A percentile compares a stretch with the other conserved stretches of the same genome.
phyloP scores from a whole-genome alignment of 2,797 vertebrate species.

The Crenichthys baileyi region DNA sequence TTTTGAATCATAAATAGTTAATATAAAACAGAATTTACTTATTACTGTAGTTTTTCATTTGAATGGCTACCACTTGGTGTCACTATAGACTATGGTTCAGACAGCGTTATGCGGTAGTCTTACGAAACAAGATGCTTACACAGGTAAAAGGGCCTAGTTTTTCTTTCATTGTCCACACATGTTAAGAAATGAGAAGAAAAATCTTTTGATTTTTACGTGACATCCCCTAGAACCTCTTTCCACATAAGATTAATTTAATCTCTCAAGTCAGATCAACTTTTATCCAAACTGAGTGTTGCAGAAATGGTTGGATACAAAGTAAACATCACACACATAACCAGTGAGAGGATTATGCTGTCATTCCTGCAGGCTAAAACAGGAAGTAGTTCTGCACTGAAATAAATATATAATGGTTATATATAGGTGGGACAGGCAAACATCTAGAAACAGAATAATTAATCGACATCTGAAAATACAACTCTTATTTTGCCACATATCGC shows the following conservation, averaged over 20 bases:
- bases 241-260: not conserved
- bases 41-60: not conserved
- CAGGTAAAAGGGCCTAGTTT: not conserved
- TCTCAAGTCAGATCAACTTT: not conserved
- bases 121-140: conserved; percentile 11
- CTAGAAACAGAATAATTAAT: not conserved
- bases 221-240: not conserved
- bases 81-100: not conserved
- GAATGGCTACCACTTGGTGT: conserved; percentile 1
- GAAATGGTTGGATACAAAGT: not conserved
- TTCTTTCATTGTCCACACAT: not conserved
- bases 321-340: not conserved
- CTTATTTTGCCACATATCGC: not conserved
- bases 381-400: conserved; percentile 9
- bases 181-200: conserved; percentile 3
- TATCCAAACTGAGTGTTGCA: not conserved
- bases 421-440: not conserved
- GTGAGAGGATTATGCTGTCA: not conserved
- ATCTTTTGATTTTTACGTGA: not conserved
- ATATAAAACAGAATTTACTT: not conserved
- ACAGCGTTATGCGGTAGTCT: not conserved
- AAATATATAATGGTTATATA: not conserved
- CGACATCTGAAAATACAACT: not conserved
- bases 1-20: not conserved
- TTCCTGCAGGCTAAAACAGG: not conserved